These are phyloP conservation scores for Psittacula derbiana DNA, from an alignment of 2,797 vertebrate genomes.

Conservation along the genomic window DNA sequence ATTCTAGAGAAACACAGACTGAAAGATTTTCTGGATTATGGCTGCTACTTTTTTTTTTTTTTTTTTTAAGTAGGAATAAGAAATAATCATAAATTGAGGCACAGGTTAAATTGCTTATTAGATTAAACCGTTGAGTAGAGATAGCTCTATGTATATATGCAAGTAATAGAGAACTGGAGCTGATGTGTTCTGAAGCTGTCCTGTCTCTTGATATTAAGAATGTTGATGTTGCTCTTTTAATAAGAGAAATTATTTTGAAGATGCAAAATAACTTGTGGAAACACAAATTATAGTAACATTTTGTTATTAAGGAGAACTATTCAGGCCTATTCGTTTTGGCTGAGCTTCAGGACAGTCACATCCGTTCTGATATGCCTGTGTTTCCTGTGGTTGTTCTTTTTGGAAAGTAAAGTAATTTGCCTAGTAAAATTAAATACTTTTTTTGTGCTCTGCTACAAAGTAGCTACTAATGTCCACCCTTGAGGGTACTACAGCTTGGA, in stretches of 20 bases:
- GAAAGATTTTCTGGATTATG: not conserved
- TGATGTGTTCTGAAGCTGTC: not conserved
- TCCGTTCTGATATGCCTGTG: not conserved
- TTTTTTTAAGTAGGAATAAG: not conserved
- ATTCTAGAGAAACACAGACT: not conserved
- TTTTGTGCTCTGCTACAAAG: not conserved
- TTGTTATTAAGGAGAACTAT: not conserved
- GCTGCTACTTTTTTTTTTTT: fast-evolving
- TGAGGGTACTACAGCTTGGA: not conserved
- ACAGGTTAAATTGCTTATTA: not conserved
- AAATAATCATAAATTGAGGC: not conserved
- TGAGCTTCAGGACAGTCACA: not conserved
- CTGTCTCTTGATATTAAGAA: not conserved
- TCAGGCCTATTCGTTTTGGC: not conserved
- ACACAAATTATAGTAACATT: not conserved
- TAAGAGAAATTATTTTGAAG: not conserved
- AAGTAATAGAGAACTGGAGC: not conserved
- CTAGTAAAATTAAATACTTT: not conserved
- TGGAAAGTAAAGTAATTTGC: not conserved
- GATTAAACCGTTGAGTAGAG: not conserved
- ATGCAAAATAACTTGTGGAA: not conserved
- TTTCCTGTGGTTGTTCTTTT: not conserved
- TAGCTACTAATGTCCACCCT: not conserved
- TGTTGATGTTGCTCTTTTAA: not conserved
- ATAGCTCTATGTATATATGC: not conserved